Evolutionary conservation across 1,140 invertebrate genomes (phyloP).

Genomic region (Bombus sylvicola): DNA sequence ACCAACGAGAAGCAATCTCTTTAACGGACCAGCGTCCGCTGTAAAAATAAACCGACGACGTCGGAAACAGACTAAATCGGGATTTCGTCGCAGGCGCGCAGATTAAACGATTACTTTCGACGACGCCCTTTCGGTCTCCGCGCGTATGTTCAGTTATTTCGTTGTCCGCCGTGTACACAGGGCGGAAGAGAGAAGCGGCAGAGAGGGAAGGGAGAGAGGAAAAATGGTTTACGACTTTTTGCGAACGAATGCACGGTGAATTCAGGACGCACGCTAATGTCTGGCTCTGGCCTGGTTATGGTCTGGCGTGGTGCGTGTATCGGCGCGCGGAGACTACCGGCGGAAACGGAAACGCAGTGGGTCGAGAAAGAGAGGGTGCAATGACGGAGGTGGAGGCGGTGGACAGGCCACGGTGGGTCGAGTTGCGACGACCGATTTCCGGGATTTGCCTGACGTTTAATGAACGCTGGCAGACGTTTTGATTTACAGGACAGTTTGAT

Average conservation of each 20-base stretch:
- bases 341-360: conserved; percentile 25
- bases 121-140: conserved; percentile 8
- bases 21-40: not conserved
- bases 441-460: conserved; percentile 78
- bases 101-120: conserved; percentile 61
- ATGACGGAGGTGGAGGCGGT: not conserved
- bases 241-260: conserved; percentile 60
- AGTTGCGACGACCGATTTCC: conserved; percentile 66
- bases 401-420: not conserved
- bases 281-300: not conserved
- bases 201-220: conserved; percentile 30
- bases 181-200: not conserved
- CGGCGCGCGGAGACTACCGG: conserved; percentile 7
- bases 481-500: conserved; percentile 82
- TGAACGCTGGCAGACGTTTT: conserved; percentile 81
- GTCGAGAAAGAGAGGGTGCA: not conserved
- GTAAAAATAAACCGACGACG: conserved; percentile 25
- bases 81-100: conserved; percentile 16
- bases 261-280: conserved; percentile 30
- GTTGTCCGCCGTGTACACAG: conserved; percentile 5
- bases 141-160: conserved; percentile 53
- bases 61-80: not conserved
- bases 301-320: not conserved
- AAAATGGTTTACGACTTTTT: conserved; percentile 64
- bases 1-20: not conserved